Evolutionary conservation across 2,113 vertebrate species (phyloP).

Genomic region (Engraulis encrasicolus): DNA sequence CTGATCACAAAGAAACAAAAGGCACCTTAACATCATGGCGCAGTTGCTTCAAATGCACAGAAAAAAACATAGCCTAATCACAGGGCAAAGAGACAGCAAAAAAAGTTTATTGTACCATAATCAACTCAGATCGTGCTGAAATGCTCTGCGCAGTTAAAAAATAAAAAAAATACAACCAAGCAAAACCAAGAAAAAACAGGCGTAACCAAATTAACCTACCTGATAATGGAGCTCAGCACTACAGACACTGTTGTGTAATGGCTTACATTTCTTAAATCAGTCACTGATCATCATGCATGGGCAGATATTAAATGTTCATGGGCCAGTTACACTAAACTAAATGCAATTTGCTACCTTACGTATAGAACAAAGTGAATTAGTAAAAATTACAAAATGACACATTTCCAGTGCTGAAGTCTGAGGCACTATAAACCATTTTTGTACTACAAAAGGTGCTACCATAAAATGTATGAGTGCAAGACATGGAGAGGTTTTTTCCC

Average conservation of each 20-base stretch:
- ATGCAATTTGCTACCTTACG: not conserved
- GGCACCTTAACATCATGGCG: constrained; percentile 10
- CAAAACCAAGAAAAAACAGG: not conserved
- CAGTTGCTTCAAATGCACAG: not conserved
- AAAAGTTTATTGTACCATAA: not conserved
- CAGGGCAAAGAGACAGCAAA: not conserved
- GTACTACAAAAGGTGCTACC: constrained; percentile 14
- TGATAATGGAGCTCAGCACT: not conserved
- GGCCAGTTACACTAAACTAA: not conserved
- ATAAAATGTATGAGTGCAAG: constrained; percentile 7
- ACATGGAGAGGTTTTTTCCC: not conserved
- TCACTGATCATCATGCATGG: not conserved
- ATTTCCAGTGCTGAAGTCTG: not conserved
- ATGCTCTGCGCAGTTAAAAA: not conserved
- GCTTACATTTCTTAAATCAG: not conserved
- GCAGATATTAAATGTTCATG: not conserved
- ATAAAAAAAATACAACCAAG: not conserved
- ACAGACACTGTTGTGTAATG: not conserved
- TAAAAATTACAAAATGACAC: constrained; percentile 1
- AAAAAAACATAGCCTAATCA: not conserved
- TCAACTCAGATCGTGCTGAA: not conserved
- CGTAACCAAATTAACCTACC: not conserved
- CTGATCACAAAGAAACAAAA: not conserved
- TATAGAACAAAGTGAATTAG: not conserved
- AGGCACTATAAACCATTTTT: constrained; percentile 3